Conservation (phyloP, 2,888 invertebrate genomes). For the Idaea aversata region DNA sequence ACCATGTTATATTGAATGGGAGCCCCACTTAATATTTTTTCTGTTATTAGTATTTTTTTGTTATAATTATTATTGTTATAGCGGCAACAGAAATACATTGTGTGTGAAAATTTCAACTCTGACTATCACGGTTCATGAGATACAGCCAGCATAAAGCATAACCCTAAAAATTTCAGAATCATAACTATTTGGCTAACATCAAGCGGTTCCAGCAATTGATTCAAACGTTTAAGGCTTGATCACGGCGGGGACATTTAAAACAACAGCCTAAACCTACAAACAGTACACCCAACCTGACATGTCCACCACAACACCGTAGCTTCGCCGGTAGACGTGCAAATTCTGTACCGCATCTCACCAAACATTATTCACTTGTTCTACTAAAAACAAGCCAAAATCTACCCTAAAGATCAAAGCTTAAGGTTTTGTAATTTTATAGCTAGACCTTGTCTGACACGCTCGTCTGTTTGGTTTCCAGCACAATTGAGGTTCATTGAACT, state of each 20-base stretch:
- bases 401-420: constrained; percentile 11
- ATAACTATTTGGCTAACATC: too few species aligned
- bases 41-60: too few species aligned
- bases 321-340: constrained; percentile 39
- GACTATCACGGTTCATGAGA: too few species aligned
- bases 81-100: too few species aligned
- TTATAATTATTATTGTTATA: too few species aligned
- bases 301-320: constrained; percentile 30
- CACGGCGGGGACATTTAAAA: background rate
- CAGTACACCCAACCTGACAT: constrained; percentile 10
- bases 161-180: too few species aligned
- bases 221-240: background rate
- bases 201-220: background rate
- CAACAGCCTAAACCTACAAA: background rate
- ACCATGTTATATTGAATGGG: too few species aligned
- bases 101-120: too few species aligned
- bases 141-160: too few species aligned
- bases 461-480: constrained; percentile 15
- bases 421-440: constrained; percentile 7
- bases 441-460: background rate
- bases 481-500: constrained; percentile 17
- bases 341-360: constrained; percentile 43
- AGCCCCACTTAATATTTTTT: too few species aligned
- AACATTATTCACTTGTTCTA: constrained; percentile 42
- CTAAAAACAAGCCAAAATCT: constrained; percentile 13